Conservation (phyloP, 2,888 invertebrate genomes). For the Rhamnusium bicolor region DNA sequence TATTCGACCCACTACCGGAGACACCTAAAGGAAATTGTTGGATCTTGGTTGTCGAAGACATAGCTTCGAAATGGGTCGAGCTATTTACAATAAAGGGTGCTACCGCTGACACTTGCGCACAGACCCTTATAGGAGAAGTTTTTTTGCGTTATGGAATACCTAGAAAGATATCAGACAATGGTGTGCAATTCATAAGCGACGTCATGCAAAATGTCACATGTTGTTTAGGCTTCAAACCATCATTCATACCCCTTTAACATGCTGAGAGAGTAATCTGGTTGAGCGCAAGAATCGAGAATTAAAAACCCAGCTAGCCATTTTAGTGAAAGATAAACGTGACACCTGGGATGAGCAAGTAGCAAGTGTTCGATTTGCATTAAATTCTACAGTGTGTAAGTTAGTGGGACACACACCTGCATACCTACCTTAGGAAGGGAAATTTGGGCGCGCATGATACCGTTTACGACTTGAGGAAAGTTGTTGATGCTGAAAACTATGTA, state of each 20-base stretch:
- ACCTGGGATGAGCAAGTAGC: constrained; percentile 56
- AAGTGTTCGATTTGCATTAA: constrained; percentile 57
- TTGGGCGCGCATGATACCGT: constrained; percentile 43
- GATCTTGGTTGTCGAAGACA: constrained; percentile 51
- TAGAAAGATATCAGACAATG: constrained; percentile 28
- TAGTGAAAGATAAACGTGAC: constrained; percentile 43
- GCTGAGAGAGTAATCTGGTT: constrained; percentile 60
- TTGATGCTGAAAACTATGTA: constrained; percentile 33
- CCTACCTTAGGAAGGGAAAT: too few species aligned
- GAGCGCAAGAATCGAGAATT: constrained; percentile 60
- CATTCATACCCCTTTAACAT: constrained; percentile 60
- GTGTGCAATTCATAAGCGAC: too few species aligned
- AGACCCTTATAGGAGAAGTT: constrained; percentile 36
- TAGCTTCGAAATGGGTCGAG: constrained; percentile 56
- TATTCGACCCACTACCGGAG: too few species aligned
- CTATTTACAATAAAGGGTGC: constrained; percentile 44
- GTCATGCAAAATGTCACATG: constrained; percentile 21
- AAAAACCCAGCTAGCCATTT: constrained; percentile 57
- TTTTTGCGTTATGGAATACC: constrained; percentile 30
- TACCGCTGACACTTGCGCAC: constrained; percentile 53
- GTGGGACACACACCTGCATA: constrained; percentile 57
- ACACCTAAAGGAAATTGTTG: too few species aligned
- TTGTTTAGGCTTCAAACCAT: constrained; percentile 55
- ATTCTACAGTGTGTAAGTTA: constrained; percentile 45
- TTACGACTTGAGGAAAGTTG: constrained; percentile 11